phyloP scores from a whole-genome alignment of 1,140 invertebrate species.

The Luehdorfia chinensis region DNA sequence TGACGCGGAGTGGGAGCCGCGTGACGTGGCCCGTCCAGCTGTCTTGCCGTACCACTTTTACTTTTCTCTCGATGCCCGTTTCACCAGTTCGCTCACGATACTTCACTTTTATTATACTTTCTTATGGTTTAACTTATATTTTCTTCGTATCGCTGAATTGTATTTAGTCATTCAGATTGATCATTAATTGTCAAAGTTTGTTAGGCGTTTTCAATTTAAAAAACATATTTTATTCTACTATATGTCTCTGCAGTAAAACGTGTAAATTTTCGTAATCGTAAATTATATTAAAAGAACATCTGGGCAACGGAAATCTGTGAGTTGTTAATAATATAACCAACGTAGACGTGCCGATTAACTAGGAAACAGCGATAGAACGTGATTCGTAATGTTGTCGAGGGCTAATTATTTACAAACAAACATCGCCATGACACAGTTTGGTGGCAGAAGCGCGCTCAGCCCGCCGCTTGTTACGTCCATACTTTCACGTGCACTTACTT shows the following conservation, averaged over 20 bases:
- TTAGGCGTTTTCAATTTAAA: too few relatives aligned
- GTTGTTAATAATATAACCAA: not conserved
- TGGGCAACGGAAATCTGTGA: conserved; percentile 3
- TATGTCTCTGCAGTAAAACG: not conserved
- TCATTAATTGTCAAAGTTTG: too few relatives aligned
- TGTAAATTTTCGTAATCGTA: not conserved
- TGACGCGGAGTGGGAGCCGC: not conserved
- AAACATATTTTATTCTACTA: too few relatives aligned
- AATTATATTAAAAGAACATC: conserved; percentile 2
- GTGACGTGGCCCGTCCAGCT: conserved; percentile 23
- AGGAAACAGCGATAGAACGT: conserved; percentile 33
- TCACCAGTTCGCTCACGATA: conserved; percentile 20
- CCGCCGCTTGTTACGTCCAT: conserved; percentile 29
- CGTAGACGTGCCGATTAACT: conserved; percentile 21
- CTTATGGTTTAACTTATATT: too few relatives aligned
- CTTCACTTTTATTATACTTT: conserved; percentile 5
- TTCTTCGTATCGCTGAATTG: too few relatives aligned
- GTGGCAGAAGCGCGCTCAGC: conserved; percentile 24
- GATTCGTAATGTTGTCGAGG: conserved; percentile 29
- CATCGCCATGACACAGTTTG: conserved; percentile 60
- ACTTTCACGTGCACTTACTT: conserved; percentile 69
- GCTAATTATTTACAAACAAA: conserved; percentile 66
- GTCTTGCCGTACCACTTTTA: conserved; percentile 61
- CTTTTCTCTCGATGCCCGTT: conserved; percentile 58
- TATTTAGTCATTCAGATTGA: too few relatives aligned